A percentile compares a stretch with the other conserved stretches of the same genome.
These are phyloP conservation scores for Lymantria dispar DNA, from an alignment of 2,888 invertebrate genomes.

Conservation along the genomic window DNA sequence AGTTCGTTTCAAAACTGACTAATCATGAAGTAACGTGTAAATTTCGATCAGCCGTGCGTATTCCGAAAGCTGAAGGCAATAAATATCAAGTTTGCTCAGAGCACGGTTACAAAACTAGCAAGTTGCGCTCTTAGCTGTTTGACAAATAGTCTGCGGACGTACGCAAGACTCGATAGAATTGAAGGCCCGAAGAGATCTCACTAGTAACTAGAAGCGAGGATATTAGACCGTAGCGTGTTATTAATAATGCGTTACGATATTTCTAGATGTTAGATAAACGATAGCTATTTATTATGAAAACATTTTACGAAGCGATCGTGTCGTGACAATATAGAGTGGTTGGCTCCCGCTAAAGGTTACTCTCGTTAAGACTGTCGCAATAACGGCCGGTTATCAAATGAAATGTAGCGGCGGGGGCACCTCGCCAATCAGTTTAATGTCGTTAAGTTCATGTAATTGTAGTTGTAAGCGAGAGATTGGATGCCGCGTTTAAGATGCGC, in stretches of 20 bases:
- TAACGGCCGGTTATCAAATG: slow-evolving; percentile 46
- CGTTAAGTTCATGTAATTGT: slow-evolving; percentile 8
- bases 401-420: slow-evolving; percentile 40
- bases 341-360: slow-evolving; percentile 75
- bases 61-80: slow-evolving; percentile 65
- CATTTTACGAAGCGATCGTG: slow-evolving; percentile 59
- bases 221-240: slow-evolving; percentile 34
- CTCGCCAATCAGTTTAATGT: slow-evolving; percentile 13
- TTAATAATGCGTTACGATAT: slow-evolving; percentile 50
- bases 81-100: slow-evolving; percentile 70
- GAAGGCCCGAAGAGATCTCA: slow-evolving; percentile 25
- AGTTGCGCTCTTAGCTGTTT: slow-evolving; percentile 61
- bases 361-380: slow-evolving; percentile 76
- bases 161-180: slow-evolving; percentile 41
- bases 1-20: slow-evolving; percentile 32
- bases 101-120: slow-evolving; percentile 62
- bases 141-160: slow-evolving; percentile 59
- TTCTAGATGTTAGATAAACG: slow-evolving; percentile 56
- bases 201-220: slow-evolving; percentile 16
- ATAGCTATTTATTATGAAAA: slow-evolving; percentile 64
- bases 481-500: slow-evolving; percentile 9
- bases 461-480: slow-evolving; percentile 7
- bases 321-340: slow-evolving; percentile 76
- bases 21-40: slow-evolving; percentile 47
- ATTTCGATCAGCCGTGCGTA: slow-evolving; percentile 53